A percentile compares a stretch with the other conserved stretches of the same genome.
These are phyloP conservation scores for Tetrax tetrax DNA, from an alignment of 2,113 vertebrate genomes.

Conservation along the genomic window DNA sequence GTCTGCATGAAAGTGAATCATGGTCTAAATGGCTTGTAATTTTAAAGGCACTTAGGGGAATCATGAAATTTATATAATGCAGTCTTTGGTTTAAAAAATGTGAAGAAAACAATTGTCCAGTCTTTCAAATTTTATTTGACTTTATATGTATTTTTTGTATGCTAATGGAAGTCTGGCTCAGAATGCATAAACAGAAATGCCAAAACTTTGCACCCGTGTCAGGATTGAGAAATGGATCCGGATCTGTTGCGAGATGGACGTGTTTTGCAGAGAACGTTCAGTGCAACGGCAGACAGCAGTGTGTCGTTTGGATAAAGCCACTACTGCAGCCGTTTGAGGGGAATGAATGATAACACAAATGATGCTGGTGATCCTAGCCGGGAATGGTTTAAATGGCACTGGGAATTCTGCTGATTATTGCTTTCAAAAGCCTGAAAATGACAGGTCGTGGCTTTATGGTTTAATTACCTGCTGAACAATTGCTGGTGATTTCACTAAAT, in stretches of 20 bases:
- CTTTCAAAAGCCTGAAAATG: conserved; percentile 63
- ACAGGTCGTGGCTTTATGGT: conserved; percentile 65
- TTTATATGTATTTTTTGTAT: conserved; percentile 24
- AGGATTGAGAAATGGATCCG: neutral
- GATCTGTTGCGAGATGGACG: neutral
- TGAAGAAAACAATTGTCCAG: conserved; percentile 64
- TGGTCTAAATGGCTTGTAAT: conserved; percentile 77
- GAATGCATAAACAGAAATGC: neutral
- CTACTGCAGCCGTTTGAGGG: neutral
- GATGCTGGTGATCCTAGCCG: neutral
- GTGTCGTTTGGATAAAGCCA: conserved; percentile 8
- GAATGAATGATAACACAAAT: conserved; percentile 3
- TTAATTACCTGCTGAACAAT: conserved; percentile 75
- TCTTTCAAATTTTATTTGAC: conserved; percentile 60
- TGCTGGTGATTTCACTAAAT: conserved; percentile 58
- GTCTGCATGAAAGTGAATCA: conserved; percentile 71
- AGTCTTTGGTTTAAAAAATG: conserved; percentile 68
- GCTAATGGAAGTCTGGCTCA: neutral
- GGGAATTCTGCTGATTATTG: conserved; percentile 65
- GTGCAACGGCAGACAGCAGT: neutral
- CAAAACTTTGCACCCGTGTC: neutral
- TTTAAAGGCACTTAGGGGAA: conserved; percentile 79
- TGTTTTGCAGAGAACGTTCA: neutral
- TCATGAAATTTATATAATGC: conserved; percentile 76
- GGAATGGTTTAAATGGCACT: conserved; percentile 50